Evolutionary conservation across 2,113 vertebrate genomes (phyloP), one percentile per base, ranked within the genome.

Genomic region (Eublepharis macularius): DNA sequence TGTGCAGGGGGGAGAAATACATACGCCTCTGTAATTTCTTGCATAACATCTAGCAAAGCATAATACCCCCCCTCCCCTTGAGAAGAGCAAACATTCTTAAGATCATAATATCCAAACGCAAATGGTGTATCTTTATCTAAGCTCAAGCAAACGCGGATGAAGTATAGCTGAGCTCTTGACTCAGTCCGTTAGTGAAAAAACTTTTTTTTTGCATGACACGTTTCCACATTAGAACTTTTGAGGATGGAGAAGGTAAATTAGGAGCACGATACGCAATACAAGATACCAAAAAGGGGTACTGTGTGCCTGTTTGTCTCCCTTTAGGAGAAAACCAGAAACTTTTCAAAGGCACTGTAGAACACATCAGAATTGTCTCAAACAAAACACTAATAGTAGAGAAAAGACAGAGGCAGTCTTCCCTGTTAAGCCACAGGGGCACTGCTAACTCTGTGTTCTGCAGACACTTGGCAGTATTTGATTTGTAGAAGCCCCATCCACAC

Each of bases 11-110:
- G 82, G 90, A 91, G 54, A 87, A 83, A 93, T 91, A 88, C 80
- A 36, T 87, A 92, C 94, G 91, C 93, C 94, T 91, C 82, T 90
- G 83, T 93, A 88, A 92, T 92, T 92, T 92, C 86, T 92, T 91
- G 90, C 82, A 86, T 78, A 57, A 86, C 90, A 87, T 86, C 92
- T 91, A 92, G 90, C 82, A 86, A 83, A 91, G 80, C 91, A 87
- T 87, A 84, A n/a, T n/a, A n/a, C n/a, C 89, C 83, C 91, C 91
- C 92, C 91, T 89, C 76, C 87, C 87, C 0, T 85, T 85, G 89
- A 91, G 90, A 86, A 78, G 79, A 89, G 65, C 73, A 36, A 83
- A 57, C 24, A 57, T 13, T 57, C 24, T 63, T 80, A 79, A 72
- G 57, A 60, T 29, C 26, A 87, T 87, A 85, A 88, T 80, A 17